These are phyloP conservation scores for Ifrita kowaldi DNA, from an alignment of 2,113 vertebrate genomes.

Conservation along the genomic window DNA sequence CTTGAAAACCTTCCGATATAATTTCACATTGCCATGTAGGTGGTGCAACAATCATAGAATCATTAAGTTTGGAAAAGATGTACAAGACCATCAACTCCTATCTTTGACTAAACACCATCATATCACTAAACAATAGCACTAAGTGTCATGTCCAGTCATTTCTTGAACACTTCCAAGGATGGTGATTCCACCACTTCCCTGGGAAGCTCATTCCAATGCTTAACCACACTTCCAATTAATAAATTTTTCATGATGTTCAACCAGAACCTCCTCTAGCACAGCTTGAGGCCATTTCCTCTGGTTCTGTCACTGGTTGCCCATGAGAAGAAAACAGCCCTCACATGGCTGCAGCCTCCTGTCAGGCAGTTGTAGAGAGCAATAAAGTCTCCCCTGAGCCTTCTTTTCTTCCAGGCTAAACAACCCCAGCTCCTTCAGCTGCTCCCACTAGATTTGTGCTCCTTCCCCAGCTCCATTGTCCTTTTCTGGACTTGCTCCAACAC, in stretches of 20 bases:
- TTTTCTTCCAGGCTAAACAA: neutral
- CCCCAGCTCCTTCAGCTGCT: neutral
- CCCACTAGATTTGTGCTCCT: neutral
- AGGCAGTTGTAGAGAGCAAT: neutral
- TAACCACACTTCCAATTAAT: neutral
- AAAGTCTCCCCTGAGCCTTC: rapidly evolving
- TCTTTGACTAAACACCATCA: neutral
- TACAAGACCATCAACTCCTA: neutral
- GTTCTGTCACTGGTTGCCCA: neutral
- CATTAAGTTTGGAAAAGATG: neutral
- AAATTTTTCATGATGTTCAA: neutral
- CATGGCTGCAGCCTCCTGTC: neutral
- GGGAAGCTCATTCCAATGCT: neutral
- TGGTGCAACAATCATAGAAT: neutral
- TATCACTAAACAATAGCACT: neutral
- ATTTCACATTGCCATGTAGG: neutral
- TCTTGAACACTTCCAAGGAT: neutral
- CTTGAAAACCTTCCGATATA: neutral
- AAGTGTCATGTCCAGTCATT: neutral
- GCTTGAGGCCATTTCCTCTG: neutral
- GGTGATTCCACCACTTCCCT: too few species aligned
- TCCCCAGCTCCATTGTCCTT: neutral
- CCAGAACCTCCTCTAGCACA: neutral
- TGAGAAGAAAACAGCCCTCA: rapidly evolving
- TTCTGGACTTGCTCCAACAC: neutral